Conservation (phyloP, 2,888 invertebrate species). For the Harpalus rubripes region DNA sequence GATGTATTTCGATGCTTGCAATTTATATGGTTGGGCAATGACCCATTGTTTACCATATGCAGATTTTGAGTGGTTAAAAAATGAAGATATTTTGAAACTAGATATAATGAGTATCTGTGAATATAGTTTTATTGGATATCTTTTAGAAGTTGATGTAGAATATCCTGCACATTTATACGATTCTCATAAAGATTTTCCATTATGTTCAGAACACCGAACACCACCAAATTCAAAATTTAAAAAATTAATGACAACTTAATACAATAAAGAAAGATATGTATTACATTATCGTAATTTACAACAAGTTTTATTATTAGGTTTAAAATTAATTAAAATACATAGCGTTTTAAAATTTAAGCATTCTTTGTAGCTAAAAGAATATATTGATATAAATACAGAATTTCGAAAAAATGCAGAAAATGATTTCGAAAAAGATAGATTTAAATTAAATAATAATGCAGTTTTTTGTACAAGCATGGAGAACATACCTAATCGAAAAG, state of each 20-base stretch:
- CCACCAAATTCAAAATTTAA: no score
- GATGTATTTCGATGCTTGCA: constrained; percentile 71
- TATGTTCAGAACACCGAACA: constrained; percentile 67
- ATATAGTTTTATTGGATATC: constrained; percentile 70
- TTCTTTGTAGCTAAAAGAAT: no score
- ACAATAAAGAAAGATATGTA: constrained; percentile 70
- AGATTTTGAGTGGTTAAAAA: constrained; percentile 70
- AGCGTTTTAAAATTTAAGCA: no score
- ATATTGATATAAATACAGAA: constrained; percentile 75
- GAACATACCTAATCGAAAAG: no score
- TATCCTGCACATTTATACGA: constrained; percentile 27
- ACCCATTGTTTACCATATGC: constrained; percentile 70
- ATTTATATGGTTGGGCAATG: constrained; percentile 71
- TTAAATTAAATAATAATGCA: constrained; percentile 72
- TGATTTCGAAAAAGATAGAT: constrained; percentile 69
- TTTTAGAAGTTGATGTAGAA: constrained; percentile 73
- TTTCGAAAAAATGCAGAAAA: constrained; percentile 70
- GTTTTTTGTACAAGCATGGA: no score
- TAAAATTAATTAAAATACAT: constrained; percentile 70
- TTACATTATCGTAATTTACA: constrained; percentile 72
- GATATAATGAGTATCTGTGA: constrained; percentile 56
- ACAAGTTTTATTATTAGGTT: constrained; percentile 70
- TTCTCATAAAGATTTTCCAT: constrained; percentile 68
- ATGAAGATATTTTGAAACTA: constrained; percentile 55
- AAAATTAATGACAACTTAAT: constrained; percentile 68